phyloP scores from a whole-genome alignment of 2,797 vertebrate genomes.

The Todus mexicanus region DNA sequence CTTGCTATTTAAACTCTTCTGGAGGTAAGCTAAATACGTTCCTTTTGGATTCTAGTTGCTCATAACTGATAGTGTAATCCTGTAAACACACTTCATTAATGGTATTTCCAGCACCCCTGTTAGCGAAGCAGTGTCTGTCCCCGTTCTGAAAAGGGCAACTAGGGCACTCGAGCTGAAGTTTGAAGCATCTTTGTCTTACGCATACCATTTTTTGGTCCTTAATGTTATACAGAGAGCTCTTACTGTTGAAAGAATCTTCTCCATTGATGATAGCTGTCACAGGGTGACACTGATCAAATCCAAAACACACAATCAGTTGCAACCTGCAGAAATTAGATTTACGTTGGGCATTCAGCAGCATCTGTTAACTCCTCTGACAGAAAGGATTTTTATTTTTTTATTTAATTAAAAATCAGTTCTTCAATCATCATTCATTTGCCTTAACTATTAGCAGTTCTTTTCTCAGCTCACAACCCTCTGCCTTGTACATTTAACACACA shows the following conservation, averaged over 20 bases:
- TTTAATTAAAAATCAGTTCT: not conserved
- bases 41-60: not conserved
- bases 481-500: conserved; percentile 10
- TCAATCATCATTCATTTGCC: not conserved
- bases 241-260: not conserved
- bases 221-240: not conserved
- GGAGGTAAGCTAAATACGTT: not conserved
- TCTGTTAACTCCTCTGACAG: not conserved
- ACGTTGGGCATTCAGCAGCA: not conserved
- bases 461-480: not conserved
- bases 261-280: not conserved
- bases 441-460: not conserved
- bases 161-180: not conserved
- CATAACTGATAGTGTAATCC: not conserved
- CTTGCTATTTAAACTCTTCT: not conserved
- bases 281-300: not conserved
- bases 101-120: not conserved
- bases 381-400: not conserved
- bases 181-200: not conserved
- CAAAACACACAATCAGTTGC: not conserved
- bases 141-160: not conserved
- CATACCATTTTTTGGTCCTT: not conserved
- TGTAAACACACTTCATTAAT: not conserved
- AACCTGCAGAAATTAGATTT: not conserved
- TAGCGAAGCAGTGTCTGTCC: not conserved